Evolutionary conservation across 53 echinoderm and acorn worm species (phyloP).

Genomic region (Hippasteria phrygiana): DNA sequence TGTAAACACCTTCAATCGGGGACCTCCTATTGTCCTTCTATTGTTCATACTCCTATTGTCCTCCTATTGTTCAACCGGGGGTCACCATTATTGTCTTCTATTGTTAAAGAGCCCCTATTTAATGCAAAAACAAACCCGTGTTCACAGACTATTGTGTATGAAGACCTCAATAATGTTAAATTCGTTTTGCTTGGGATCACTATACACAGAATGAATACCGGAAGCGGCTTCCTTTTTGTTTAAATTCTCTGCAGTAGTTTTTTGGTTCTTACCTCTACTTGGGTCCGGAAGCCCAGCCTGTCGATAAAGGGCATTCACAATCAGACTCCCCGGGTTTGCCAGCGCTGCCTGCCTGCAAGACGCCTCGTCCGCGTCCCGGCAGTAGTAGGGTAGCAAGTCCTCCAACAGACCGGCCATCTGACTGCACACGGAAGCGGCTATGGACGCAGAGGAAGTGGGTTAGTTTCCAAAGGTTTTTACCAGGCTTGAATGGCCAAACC

Average conservation of each 20-base stretch:
- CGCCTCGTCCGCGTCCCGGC: not conserved
- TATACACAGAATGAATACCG: not conserved
- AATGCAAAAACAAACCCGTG: too few relatives aligned
- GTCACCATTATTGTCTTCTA: too few relatives aligned
- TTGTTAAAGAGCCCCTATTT: too few relatives aligned
- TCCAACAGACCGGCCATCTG: not conserved
- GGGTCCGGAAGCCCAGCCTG: not conserved
- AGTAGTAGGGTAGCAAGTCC: constrained; percentile 13
- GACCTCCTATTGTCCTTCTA: too few relatives aligned
- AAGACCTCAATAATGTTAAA: too few relatives aligned
- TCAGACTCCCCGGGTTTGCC: not conserved
- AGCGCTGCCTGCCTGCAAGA: not conserved
- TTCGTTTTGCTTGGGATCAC: too few relatives aligned
- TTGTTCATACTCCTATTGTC: too few relatives aligned
- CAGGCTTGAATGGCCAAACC: too few relatives aligned
- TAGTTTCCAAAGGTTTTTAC: too few relatives aligned
- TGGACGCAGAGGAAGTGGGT: not conserved
- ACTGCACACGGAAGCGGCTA: not conserved
- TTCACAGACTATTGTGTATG: too few relatives aligned
- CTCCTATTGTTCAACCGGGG: too few relatives aligned
- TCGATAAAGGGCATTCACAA: not conserved
- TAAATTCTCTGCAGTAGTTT: not conserved
- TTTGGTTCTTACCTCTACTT: not conserved
- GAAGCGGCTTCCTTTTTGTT: not conserved
- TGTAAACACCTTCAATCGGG: too few relatives aligned